phyloP scores from a whole-genome alignment of 1,140 invertebrate species.

The Epicauta chinensis region DNA sequence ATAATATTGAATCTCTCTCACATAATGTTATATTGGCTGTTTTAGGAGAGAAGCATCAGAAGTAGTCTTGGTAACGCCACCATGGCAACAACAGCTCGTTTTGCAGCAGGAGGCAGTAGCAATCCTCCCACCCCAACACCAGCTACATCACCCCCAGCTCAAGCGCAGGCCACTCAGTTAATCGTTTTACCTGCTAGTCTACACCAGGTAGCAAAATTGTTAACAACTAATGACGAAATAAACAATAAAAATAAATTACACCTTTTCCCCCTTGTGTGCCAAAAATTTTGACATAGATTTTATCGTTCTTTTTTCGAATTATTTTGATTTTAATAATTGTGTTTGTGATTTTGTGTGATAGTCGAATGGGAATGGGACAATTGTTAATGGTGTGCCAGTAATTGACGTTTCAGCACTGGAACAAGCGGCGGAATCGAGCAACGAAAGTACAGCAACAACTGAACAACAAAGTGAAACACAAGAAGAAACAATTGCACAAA shows the following conservation, averaged over 20 bases:
- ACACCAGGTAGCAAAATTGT: slow-evolving; percentile 36
- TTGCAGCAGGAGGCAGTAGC: slow-evolving; percentile 39
- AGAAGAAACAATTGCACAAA: slow-evolving; percentile 37
- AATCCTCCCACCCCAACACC: slow-evolving; percentile 39
- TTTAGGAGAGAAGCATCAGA: slow-evolving; percentile 29
- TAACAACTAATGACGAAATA: no score
- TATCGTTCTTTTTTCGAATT: background rate
- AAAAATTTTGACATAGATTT: no score
- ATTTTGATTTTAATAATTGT: background rate
- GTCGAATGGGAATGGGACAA: slow-evolving; percentile 25
- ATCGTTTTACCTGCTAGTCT: slow-evolving; percentile 43
- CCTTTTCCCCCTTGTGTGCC: no score
- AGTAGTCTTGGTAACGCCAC: slow-evolving; percentile 38
- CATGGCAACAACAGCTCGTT: slow-evolving; percentile 44
- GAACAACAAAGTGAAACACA: slow-evolving; percentile 36
- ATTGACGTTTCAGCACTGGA: slow-evolving; percentile 40
- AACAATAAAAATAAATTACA: no score
- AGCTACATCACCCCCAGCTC: slow-evolving; percentile 38
- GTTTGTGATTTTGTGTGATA: slow-evolving; percentile 7
- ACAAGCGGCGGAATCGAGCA: slow-evolving; percentile 40
- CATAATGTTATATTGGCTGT: slow-evolving; percentile 19
- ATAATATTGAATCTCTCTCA: background rate
- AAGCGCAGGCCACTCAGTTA: slow-evolving; percentile 38
- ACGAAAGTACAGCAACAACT: slow-evolving; percentile 39
- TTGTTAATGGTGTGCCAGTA: slow-evolving; percentile 41